A percentile compares a stretch with the other conserved stretches of the same genome.
These are phyloP conservation scores for Aeoliscus strigatus DNA, from an alignment of 2,797 vertebrate genomes.

Conservation along the genomic window DNA sequence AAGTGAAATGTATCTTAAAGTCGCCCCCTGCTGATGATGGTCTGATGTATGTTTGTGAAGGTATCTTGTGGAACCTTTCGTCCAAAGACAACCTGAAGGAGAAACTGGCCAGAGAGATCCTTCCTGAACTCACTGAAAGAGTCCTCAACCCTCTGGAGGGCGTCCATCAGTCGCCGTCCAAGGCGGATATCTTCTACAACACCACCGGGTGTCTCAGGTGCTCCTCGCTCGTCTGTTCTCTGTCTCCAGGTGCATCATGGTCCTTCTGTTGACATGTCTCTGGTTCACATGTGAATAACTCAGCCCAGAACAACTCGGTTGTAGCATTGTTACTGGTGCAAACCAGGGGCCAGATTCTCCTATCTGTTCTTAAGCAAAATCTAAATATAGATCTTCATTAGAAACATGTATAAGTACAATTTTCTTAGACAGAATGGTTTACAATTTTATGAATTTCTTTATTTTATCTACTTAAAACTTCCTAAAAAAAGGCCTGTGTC, in stretches of 20 bases:
- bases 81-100: slow-evolving; percentile 92
- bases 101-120: slow-evolving; percentile 78
- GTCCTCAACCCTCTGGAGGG: slow-evolving; percentile 80
- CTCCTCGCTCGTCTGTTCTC: not conserved
- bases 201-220: slow-evolving; percentile 94
- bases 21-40: slow-evolving; percentile 1
- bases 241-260: not conserved
- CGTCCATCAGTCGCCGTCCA: slow-evolving; percentile 75
- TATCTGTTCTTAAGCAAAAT: no score
- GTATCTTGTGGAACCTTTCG: slow-evolving; percentile 97
- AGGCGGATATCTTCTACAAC: slow-evolving; percentile 90
- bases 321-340: no score
- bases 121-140: slow-evolving; percentile 79
- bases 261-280: not conserved
- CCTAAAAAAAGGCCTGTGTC: no score
- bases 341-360: no score
- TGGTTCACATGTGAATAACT: slow-evolving; percentile 9
- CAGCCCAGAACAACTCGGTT: no score
- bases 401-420: no score
- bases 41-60: slow-evolving; percentile 56
- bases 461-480: no score
- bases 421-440: no score
- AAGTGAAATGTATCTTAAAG: no score
- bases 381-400: no score
- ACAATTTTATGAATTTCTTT: no score